A percentile compares a stretch with the other conserved stretches of the same genome.
Conservation (phyloP, 2,797 vertebrate species). For the Sibirionetta formosa region DNA sequence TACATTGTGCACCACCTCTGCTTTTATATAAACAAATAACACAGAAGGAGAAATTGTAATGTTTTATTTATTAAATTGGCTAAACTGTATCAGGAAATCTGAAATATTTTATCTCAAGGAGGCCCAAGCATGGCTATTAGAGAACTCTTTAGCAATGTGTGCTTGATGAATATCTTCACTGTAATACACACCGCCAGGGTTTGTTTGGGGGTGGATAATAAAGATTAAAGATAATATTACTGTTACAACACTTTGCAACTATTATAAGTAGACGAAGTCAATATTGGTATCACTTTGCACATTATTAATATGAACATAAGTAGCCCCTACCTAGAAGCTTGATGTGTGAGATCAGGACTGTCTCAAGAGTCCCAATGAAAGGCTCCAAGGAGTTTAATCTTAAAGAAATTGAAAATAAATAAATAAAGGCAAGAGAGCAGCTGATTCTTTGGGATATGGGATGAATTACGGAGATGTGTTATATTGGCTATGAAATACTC, state of each 20-base stretch:
- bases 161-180: not conserved
- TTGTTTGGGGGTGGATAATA: not conserved
- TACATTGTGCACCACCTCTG: not conserved
- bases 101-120: not conserved
- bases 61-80: not conserved
- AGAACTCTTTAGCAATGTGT: not conserved
- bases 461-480: not conserved
- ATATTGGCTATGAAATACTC: not conserved
- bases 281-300: not conserved
- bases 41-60: not conserved
- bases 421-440: not conserved
- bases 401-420: not conserved
- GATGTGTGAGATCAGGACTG: not conserved
- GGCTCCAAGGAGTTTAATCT: not conserved
- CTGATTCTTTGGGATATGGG: not conserved
- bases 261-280: not conserved
- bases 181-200: accelerated
- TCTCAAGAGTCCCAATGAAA: not conserved
- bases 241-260: not conserved
- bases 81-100: not conserved
- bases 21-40: not conserved
- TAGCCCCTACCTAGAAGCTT: not conserved
- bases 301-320: not conserved
- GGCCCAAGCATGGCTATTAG: accelerated
- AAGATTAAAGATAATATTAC: not conserved